These are phyloP conservation scores for Molossus molossus DNA, from an alignment of 2,797 vertebrate genomes.

Conservation along the genomic window DNA sequence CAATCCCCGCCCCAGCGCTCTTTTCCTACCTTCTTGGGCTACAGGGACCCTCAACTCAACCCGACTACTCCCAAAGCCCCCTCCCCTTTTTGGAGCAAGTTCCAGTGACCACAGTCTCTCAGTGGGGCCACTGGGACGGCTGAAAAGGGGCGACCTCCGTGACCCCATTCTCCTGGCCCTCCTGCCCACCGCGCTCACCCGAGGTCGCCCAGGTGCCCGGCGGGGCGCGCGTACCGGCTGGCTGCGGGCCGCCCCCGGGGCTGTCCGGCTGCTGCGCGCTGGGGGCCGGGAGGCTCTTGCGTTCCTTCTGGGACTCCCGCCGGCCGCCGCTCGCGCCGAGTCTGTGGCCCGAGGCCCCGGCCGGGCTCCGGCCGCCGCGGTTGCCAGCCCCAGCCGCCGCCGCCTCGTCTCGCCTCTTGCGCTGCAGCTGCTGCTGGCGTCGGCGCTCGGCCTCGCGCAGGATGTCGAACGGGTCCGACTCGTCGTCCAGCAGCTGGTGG, in stretches of 20 bases:
- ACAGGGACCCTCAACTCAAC: not conserved
- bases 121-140: not conserved
- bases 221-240: conserved; percentile 73
- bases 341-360: conserved; percentile 49
- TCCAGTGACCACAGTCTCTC: not conserved
- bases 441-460: conserved; percentile 91
- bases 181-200: not conserved
- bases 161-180: not conserved
- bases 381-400: conserved; percentile 59
- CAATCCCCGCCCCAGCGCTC: not conserved
- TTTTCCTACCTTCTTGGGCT: not conserved
- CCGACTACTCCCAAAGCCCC: not conserved
- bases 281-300: conserved; percentile 74
- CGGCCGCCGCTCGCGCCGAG: conserved; percentile 81
- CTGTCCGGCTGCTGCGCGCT: conserved; percentile 65
- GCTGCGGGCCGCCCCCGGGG: conserved; percentile 2
- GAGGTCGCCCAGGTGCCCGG: not conserved
- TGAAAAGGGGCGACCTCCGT: not conserved
- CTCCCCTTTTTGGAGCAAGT: not conserved
- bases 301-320: conserved; percentile 93
- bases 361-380: conserved; percentile 78
- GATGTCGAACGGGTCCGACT: conserved; percentile 95
- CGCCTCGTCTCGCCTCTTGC: conserved; percentile 84
- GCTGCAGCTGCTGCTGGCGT: conserved; percentile 86
- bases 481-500: conserved; percentile 94